These are phyloP conservation scores for Tetragonula clypearis DNA, from an alignment of 1,140 invertebrate genomes.

Conservation along the genomic window DNA sequence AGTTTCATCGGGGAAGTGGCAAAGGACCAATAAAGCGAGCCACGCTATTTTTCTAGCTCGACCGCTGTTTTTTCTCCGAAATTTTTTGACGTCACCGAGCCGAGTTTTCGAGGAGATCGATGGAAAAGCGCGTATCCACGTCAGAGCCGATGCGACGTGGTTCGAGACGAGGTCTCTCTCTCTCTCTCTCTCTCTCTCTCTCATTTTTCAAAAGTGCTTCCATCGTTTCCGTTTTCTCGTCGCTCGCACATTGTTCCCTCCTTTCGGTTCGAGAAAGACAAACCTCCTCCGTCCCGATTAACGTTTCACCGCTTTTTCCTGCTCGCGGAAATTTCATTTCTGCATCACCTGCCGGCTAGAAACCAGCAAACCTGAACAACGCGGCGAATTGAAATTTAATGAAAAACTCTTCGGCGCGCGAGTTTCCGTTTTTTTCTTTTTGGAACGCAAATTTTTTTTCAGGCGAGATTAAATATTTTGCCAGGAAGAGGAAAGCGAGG, in stretches of 20 bases:
- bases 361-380: neutral
- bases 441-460: no score
- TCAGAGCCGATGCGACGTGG: neutral
- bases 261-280: neutral
- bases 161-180: slow-evolving; percentile 19
- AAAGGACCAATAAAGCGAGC: no score
- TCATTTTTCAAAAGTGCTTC: slow-evolving; percentile 42
- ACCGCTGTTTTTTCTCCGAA: neutral
- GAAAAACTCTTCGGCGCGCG: neutral
- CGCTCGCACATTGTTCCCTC: neutral
- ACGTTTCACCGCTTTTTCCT: neutral
- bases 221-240: slow-evolving; percentile 4
- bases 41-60: no score
- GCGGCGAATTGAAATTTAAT: slow-evolving; percentile 2
- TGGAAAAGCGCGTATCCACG: neutral
- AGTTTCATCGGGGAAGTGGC: no score
- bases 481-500: no score
- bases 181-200: slow-evolving; percentile 7
- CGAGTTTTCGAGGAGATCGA: no score
- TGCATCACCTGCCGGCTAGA: neutral
- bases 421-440: neutral
- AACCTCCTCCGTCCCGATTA: slow-evolving; percentile 12
- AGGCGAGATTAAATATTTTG: no score
- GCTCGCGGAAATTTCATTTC: slow-evolving; percentile 19
- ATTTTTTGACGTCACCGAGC: neutral